These are phyloP conservation scores for Mizuhopecten yessoensis DNA, from an alignment of 1,140 invertebrate species.

Conservation along the genomic window DNA sequence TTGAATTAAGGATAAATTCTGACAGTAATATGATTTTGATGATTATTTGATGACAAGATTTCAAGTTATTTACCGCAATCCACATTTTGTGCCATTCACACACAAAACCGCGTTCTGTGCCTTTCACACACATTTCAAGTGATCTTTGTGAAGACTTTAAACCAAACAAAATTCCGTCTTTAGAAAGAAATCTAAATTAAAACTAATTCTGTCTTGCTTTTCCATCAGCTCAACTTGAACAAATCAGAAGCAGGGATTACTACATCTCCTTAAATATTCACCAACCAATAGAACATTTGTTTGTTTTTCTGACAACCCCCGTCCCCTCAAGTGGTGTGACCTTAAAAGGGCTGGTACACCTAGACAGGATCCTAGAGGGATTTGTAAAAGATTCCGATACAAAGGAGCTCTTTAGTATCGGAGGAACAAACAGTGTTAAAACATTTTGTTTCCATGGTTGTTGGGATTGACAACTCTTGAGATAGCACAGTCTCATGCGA, in stretches of 20 bases:
- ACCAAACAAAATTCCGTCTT: constrained; percentile 20
- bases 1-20: too few relatives aligned
- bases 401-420: constrained; percentile 6
- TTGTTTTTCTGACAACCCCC: constrained; percentile 14
- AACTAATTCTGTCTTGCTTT: constrained; percentile 28
- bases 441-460: constrained; percentile 37
- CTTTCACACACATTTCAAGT: neutral
- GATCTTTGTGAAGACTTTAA: neutral
- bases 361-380: neutral
- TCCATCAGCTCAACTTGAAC: constrained; percentile 17
- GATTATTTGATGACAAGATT: neutral
- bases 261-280: neutral
- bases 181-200: constrained; percentile 17
- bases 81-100: neutral
- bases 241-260: constrained; percentile 1
- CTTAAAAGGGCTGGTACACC: neutral
- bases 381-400: constrained; percentile 34
- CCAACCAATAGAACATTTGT: neutral
- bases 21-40: neutral
- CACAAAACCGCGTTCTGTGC: neutral
- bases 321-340: neutral
- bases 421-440: constrained; percentile 19
- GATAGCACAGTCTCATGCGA: neutral
- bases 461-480: constrained; percentile 23
- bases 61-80: neutral